Percentiles rank a stretch among this genome's conserved stretches.
Conservation (phyloP, 2,113 vertebrate species). For the Oenanthe oenanthe region DNA sequence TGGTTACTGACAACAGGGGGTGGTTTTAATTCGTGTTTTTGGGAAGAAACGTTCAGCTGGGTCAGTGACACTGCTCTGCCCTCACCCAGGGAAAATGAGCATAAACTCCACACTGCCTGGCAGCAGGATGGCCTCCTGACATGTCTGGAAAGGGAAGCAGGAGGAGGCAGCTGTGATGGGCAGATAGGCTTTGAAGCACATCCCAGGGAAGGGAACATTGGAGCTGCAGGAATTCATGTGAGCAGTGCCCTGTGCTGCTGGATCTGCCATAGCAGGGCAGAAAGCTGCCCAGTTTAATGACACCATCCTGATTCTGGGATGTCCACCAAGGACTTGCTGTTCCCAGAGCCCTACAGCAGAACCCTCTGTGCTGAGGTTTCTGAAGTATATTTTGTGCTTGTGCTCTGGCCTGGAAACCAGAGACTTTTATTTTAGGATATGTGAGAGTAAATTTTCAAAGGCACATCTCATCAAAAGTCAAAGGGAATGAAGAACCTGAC, state of each 20-base stretch:
- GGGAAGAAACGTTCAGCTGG: background rate
- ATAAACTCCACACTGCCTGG: background rate
- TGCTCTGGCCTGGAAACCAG: background rate
- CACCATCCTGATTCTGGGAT: background rate
- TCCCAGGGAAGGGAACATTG: background rate
- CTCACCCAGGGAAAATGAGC: conserved; percentile 14
- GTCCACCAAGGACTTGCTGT: background rate
- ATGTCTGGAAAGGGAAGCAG: conserved; percentile 12
- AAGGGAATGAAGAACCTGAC: conserved; percentile 47
- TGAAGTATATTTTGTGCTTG: background rate
- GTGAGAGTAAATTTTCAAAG: conserved; percentile 47
- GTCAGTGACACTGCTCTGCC: conserved; percentile 12
- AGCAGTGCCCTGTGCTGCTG: background rate
- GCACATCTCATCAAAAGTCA: conserved; percentile 26
- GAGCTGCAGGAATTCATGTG: background rate
- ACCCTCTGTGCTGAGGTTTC: background rate
- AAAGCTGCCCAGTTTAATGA: background rate
- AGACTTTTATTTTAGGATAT: background rate
- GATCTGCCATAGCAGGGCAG: background rate
- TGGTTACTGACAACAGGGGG: background rate
- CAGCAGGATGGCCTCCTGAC: background rate
- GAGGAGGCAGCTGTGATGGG: background rate
- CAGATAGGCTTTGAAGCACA: conserved; percentile 12
- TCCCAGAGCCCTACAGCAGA: background rate
- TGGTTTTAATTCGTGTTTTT: conserved; percentile 32